Percentiles rank a stretch among this genome's conserved stretches.
These are phyloP conservation scores for Syritta pipiens DNA, from an alignment of 2,888 invertebrate species.

Conservation along the genomic window DNA sequence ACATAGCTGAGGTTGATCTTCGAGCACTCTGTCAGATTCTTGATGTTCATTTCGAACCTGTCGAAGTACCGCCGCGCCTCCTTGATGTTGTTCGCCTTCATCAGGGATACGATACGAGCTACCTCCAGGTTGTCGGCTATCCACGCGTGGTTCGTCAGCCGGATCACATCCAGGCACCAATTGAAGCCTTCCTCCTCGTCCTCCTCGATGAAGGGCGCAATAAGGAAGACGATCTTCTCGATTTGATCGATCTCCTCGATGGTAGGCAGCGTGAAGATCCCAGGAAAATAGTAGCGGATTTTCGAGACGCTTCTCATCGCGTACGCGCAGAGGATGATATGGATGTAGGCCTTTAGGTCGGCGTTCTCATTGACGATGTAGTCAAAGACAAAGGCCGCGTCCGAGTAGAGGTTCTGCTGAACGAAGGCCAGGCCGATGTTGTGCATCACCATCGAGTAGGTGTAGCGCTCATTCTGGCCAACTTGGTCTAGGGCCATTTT, in stretches of 20 bases:
- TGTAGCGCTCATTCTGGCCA: constrained; percentile 44
- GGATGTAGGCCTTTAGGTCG: constrained; percentile 32
- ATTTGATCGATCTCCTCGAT: constrained; percentile 39
- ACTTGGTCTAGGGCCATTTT: constrained; percentile 64
- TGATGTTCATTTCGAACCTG: not conserved
- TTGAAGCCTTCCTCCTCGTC: constrained; percentile 43
- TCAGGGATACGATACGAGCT: constrained; percentile 10
- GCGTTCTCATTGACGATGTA: constrained; percentile 47
- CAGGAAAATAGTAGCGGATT: constrained; percentile 22
- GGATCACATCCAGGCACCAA: constrained; percentile 53
- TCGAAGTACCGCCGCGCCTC: not conserved
- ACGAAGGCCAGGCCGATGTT: constrained; percentile 55
- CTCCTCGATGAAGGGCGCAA: constrained; percentile 32
- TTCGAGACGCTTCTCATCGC: not conserved
- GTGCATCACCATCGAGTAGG: constrained; percentile 47
- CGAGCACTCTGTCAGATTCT: constrained; percentile 49
- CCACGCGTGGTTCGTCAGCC: constrained; percentile 47
- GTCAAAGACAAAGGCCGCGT: constrained; percentile 32
- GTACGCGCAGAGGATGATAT: constrained; percentile 39
- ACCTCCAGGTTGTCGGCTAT: constrained; percentile 58
- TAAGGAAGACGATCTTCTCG: constrained; percentile 31
- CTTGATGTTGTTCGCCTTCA: not conserved
- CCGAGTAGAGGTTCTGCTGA: constrained; percentile 41
- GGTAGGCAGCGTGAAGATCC: constrained; percentile 14
- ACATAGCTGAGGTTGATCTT: constrained; percentile 52